A percentile compares a stretch with the other conserved stretches of the same genome.
Conservation (phyloP, 2,888 invertebrate species). For the Coelopa pilipes region DNA sequence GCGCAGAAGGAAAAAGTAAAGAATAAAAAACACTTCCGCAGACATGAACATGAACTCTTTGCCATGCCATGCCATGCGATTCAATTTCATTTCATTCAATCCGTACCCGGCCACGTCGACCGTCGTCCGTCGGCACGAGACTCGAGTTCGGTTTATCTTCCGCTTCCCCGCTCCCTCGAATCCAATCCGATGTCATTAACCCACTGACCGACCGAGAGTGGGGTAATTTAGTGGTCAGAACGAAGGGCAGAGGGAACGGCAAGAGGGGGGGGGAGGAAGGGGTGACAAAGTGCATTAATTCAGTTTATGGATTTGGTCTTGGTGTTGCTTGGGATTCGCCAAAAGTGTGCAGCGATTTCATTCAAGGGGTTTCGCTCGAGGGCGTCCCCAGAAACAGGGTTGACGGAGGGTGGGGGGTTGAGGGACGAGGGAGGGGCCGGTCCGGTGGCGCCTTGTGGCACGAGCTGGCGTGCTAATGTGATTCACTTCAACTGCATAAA, state of each 20-base stretch:
- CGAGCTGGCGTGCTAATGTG: conserved; percentile 29
- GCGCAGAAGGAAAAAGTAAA: conserved; percentile 2
- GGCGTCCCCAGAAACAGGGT: neutral
- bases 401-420: neutral
- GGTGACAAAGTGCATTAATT: neutral
- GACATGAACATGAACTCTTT: conserved; percentile 25
- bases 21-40: conserved; percentile 13
- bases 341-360: conserved; percentile 26
- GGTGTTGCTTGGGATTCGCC: neutral
- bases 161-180: conserved; percentile 10
- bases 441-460: conserved; percentile 6
- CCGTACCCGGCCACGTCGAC: neutral
- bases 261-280: neutral
- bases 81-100: conserved; percentile 4
- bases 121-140: neutral
- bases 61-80: conserved; percentile 30
- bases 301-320: neutral
- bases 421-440: neutral
- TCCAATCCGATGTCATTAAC: conserved; percentile 41
- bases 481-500: conserved; percentile 18
- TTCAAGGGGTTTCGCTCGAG: neutral
- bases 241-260: neutral
- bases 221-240: conserved; percentile 32
- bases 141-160: conserved; percentile 9
- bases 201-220: conserved; percentile 42